Evolutionary conservation across 2,888 invertebrate genomes (phyloP), one percentile per base, ranked within the genome.

Genomic region (Norana najaformis): DNA sequence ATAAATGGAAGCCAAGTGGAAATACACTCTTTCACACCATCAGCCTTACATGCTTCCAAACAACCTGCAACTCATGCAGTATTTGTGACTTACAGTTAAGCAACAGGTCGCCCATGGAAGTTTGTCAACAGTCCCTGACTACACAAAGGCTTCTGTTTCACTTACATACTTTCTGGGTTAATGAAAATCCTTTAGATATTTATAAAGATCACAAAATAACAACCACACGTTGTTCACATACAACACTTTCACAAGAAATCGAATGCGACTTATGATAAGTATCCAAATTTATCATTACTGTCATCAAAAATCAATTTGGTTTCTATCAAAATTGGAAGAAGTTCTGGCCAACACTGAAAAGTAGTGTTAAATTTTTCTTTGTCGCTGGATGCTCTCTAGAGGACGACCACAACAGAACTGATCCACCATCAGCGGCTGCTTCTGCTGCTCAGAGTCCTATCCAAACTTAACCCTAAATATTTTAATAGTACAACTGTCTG

Each of bases 261-360:
- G 69, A 69, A 69, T 69, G 69, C n/a, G n/a, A 69, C 69, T 69
- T 69, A 69, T 69, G n/a, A 69, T n/a, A 69, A 69, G 69, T n/a
- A 69, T 69, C 69, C 69, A 69, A n/a, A 69, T 69, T n/a, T 69
- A 69, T 69, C 69, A 69, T 69, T 69, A 69, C 69, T 69, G 69
- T 69, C 69, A 69, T 69, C 69, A 69, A n/a, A 69, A n/a, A 69
- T n/a, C 69, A 16, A 69, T 69, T 69, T 69, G 8, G 69, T 69
- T 69, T 69, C 69, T 69, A 69, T 69, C 69, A 69, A 69, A 69
- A 69, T 30, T 69, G 69, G 69, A 69, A n/a, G 69, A 69, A 69
- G 69, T 69, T 69, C 11, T 53, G 6, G 30, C 69, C n/a, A n/a
- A 69, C n/a, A 11, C 69, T n/a, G 30, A 69, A 30, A 69, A 11